Base-by-base conservation (phyloP, 2,797 vertebrate genomes). In the Morus bassanus region DNA sequence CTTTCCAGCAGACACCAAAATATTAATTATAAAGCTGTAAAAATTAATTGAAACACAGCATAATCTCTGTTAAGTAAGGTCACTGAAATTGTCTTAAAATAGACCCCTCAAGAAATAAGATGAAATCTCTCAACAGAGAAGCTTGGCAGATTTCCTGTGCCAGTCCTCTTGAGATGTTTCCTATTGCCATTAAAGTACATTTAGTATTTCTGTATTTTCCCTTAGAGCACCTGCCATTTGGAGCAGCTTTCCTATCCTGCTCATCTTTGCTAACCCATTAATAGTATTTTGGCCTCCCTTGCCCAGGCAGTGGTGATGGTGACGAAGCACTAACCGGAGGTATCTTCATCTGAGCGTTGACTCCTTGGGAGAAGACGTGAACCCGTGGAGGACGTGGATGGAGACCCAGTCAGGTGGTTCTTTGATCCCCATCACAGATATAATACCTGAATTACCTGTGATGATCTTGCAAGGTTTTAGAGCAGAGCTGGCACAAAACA, bases 1-100 rank as follows among this genome's bases (percentile, higher is more conserved):
- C 93, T 93, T 93, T 95, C 89, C 82, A 76, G 87, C 53, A 95
- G 92, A 95, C 95, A 96, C 93, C 93, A 95, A 97, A 95, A 92
- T 95, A 96, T 96, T 96, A 96, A 95, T 97, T 96, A 97, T 80
- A 95, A 88, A 91, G 89, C 85, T 93, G 91, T 96, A 96, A 96
- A 96, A 96, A 91, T 97, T 96, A 97, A 97, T 96, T 96, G 94
- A 97, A 96, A 91, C 88, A 77, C 92, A 91, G 93, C 74, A 63
- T 93, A 97, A 93, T 97, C 63, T 89, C 87, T 82, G 85, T 91
- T 94, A 96, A 96, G 80, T 96, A 94, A 96, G 95, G 96, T 96
- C 89, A 96, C 89, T 93, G 88, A 92, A 96, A 94, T 94, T 69
- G 80, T 80, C 95, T 96, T 96, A 95, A 96, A 97, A 97, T 96